phyloP scores from a whole-genome alignment of 1,140 invertebrate species.

The Pectinophora gossypiella region DNA sequence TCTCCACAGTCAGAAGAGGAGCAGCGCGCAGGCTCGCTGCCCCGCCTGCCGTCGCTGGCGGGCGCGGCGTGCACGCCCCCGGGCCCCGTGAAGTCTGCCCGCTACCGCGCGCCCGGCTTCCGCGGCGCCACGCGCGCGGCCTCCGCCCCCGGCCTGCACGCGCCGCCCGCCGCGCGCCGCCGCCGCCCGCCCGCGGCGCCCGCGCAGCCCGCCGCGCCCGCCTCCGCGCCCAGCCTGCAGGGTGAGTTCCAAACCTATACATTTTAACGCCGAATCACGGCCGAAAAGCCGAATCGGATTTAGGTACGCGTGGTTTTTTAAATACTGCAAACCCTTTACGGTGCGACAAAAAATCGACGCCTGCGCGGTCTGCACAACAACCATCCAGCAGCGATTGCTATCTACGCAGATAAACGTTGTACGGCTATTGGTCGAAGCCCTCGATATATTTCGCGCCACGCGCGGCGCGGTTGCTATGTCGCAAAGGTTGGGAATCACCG shows the following conservation, averaged over 20 bases:
- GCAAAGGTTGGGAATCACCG: no score
- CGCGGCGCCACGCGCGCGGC: constrained; percentile 81
- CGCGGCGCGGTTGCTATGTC: no score
- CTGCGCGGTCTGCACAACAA: no score
- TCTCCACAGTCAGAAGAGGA: constrained; percentile 76
- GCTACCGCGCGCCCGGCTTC: constrained; percentile 90
- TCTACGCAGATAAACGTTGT: no score
- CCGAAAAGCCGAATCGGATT: no score
- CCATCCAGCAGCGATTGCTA: no score
- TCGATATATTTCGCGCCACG: no score
- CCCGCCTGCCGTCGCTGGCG: constrained; percentile 81
- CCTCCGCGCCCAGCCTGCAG: constrained; percentile 56
- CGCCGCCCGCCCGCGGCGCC: constrained; percentile 75
- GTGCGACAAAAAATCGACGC: no score
- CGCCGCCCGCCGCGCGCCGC: constrained; percentile 76
- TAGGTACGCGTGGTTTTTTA: no score
- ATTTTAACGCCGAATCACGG: no score
- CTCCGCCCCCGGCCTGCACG: constrained; percentile 82
- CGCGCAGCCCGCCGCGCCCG: constrained; percentile 49
- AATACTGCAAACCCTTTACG: no score
- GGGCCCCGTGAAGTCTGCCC: constrained; percentile 86
- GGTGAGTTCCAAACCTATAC: constrained; percentile 44
- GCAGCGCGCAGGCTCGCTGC: constrained; percentile 85
- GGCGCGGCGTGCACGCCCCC: constrained; percentile 67
- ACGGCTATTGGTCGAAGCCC: no score